Conservation (phyloP, 2,888 invertebrate species). For the Hyposoter dolosus region DNA sequence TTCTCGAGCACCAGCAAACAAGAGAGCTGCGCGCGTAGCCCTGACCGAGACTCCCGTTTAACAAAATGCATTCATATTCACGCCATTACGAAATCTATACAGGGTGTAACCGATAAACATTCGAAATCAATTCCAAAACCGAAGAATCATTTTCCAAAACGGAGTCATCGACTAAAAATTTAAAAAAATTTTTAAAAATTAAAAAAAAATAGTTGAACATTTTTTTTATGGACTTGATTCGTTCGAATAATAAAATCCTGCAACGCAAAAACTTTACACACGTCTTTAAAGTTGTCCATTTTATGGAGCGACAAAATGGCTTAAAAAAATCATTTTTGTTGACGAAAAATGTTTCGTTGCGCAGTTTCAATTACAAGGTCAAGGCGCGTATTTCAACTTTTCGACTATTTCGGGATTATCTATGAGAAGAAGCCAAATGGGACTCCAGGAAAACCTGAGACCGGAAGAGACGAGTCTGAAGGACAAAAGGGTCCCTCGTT, state of each 20-base stretch:
- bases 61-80: slow-evolving; percentile 44
- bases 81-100: not conserved
- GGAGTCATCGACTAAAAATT: not conserved
- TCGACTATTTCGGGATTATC: slow-evolving; percentile 34
- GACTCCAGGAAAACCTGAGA: slow-evolving; percentile 11
- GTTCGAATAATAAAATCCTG: not conserved
- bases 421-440: slow-evolving; percentile 38
- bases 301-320: too few relatives aligned
- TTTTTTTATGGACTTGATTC: not conserved
- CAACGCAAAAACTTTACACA: too few relatives aligned
- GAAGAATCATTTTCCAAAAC: not conserved
- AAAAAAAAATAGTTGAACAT: not conserved
- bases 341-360: too few relatives aligned
- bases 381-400: slow-evolving; percentile 42
- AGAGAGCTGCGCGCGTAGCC: slow-evolving; percentile 48
- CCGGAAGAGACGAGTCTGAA: slow-evolving; percentile 13
- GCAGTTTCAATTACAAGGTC: slow-evolving; percentile 19
- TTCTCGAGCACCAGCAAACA: slow-evolving; percentile 48
- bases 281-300: too few relatives aligned
- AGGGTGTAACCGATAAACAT: not conserved
- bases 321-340: too few relatives aligned
- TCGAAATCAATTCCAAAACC: not conserved
- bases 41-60: slow-evolving; percentile 68
- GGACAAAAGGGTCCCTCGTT: slow-evolving; percentile 4
- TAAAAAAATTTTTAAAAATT: too few relatives aligned